phyloP scores from a whole-genome alignment of 2,113 vertebrate genomes.

The Montifringilla adamsi region DNA sequence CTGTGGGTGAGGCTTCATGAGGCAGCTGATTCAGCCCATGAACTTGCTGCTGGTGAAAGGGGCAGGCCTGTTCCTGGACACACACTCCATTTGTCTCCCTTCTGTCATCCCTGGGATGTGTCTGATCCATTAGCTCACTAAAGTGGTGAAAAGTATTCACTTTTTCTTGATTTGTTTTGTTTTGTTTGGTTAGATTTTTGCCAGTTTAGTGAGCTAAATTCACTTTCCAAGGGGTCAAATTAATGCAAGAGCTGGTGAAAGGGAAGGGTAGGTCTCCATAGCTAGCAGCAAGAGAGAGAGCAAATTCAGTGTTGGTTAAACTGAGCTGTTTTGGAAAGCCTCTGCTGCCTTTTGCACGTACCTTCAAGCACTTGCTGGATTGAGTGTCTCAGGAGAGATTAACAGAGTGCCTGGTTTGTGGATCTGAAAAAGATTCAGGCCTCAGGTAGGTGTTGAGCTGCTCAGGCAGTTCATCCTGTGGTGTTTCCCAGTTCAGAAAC shows the following conservation, averaged over 20 bases:
- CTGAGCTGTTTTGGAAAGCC: not conserved
- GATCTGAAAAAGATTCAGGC: not conserved
- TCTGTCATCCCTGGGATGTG: conserved; percentile 44
- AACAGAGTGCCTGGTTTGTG: not conserved
- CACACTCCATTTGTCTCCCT: conserved; percentile 34
- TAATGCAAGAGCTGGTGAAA: conserved; percentile 40
- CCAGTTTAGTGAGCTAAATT: conserved; percentile 40
- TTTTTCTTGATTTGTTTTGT: conserved; percentile 50
- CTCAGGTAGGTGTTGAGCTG: not conserved
- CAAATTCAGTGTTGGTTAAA: not conserved
- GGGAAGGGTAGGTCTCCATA: conserved; percentile 11
- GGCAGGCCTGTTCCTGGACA: not conserved
- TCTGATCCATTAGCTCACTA: conserved; percentile 27
- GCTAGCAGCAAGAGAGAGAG: not conserved
- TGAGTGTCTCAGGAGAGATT: not conserved
- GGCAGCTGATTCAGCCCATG: not conserved
- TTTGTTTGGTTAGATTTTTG: conserved; percentile 32
- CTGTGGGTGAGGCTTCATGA: not conserved
- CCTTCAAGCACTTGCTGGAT: not conserved
- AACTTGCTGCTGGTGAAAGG: conserved; percentile 40
- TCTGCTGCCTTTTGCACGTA: not conserved
- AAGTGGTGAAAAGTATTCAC: conserved; percentile 65
- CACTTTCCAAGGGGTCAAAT: conserved; percentile 13
- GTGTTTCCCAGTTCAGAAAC: not conserved
- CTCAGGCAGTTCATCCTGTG: not conserved